These are phyloP conservation scores for Thymelicus sylvestris DNA, from an alignment of 2,888 invertebrate genomes.

Conservation along the genomic window DNA sequence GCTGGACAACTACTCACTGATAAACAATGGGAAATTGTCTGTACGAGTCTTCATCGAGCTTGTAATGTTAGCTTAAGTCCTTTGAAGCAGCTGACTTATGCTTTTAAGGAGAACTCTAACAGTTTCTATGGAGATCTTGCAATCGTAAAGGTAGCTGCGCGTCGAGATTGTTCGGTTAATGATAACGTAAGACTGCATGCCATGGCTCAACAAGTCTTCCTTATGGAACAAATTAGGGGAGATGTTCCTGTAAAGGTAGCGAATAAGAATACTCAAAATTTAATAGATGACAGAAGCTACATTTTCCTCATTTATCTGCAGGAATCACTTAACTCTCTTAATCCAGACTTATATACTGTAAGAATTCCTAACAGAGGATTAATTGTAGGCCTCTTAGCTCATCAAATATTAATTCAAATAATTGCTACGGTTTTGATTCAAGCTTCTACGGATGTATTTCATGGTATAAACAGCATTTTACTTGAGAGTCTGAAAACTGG, in stretches of 20 bases:
- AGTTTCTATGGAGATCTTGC: slow-evolving; percentile 97
- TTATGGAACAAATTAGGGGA: slow-evolving; percentile 82
- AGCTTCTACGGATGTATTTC: slow-evolving; percentile 86
- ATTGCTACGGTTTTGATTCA: slow-evolving; percentile 94
- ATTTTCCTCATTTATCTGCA: slow-evolving; percentile 94
- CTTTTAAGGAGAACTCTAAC: slow-evolving; percentile 95
- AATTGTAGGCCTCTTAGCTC: slow-evolving; percentile 94
- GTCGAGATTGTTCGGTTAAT: slow-evolving; percentile 93
- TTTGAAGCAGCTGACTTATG: slow-evolving; percentile 93
- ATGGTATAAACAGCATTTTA: slow-evolving; percentile 86
- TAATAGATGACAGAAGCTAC: slow-evolving; percentile 93
- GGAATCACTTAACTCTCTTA: slow-evolving; percentile 88
- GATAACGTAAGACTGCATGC: slow-evolving; percentile 94
- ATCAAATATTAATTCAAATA: slow-evolving; percentile 96
- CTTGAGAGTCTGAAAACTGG: slow-evolving; percentile 79
- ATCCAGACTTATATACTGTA: slow-evolving; percentile 91
- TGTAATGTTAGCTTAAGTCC: slow-evolving; percentile 95
- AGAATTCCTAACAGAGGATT: slow-evolving; percentile 94
- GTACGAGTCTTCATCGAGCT: slow-evolving; percentile 92
- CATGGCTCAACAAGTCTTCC: slow-evolving; percentile 94
- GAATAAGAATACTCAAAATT: slow-evolving; percentile 70
- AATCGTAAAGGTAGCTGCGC: slow-evolving; percentile 96
- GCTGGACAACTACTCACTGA: slow-evolving; percentile 92
- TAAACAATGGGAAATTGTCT: slow-evolving; percentile 94
- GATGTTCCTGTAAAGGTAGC: slow-evolving; percentile 67